A percentile compares a stretch with the other conserved stretches of the same genome.
These are phyloP conservation scores for Silurus aristotelis DNA, from an alignment of 2,797 vertebrate species.

Conservation along the genomic window DNA sequence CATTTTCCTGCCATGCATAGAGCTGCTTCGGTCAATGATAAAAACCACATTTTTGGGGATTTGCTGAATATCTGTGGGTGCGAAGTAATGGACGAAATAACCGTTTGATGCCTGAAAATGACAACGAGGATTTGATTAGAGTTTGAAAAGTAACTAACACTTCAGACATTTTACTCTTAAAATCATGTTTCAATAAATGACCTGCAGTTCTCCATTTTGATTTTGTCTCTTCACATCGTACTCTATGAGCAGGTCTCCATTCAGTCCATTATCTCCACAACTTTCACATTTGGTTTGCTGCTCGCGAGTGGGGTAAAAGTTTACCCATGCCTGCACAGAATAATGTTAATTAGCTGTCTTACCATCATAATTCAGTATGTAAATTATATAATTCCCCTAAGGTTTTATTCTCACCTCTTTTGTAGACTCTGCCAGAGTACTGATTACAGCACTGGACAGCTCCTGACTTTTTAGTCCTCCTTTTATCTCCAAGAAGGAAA, in stretches of 20 bases:
- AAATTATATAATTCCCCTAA: not conserved
- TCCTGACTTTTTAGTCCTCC: conserved; percentile 66
- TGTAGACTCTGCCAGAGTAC: conserved; percentile 46
- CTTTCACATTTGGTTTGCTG: conserved; percentile 68
- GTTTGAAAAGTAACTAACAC: too few species aligned
- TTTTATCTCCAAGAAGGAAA: conserved; percentile 67
- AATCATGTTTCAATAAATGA: conserved; percentile 32
- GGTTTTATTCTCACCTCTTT: conserved; percentile 62
- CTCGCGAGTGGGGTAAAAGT: conserved; percentile 71
- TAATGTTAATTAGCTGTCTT: conserved; percentile 27
- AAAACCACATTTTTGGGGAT: conserved; percentile 81
- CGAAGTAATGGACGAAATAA: conserved; percentile 80
- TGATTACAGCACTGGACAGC: conserved; percentile 67
- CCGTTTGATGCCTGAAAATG: conserved; percentile 62
- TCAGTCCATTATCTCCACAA: conserved; percentile 70
- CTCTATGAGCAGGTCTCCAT: conserved; percentile 73
- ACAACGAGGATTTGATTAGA: not conserved
- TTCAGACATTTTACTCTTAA: not conserved
- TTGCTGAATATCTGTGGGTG: conserved; percentile 66
- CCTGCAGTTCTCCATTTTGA: conserved; percentile 68
- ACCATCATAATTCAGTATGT: not conserved
- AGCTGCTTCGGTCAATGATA: conserved; percentile 76
- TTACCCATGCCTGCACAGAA: conserved; percentile 65
- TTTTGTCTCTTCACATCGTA: conserved; percentile 73
- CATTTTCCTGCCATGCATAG: conserved; percentile 75